Percentiles rank a stretch among this genome's conserved stretches.
These are phyloP conservation scores for Sialis lutaria DNA, from an alignment of 2,888 invertebrate genomes.

Conservation along the genomic window DNA sequence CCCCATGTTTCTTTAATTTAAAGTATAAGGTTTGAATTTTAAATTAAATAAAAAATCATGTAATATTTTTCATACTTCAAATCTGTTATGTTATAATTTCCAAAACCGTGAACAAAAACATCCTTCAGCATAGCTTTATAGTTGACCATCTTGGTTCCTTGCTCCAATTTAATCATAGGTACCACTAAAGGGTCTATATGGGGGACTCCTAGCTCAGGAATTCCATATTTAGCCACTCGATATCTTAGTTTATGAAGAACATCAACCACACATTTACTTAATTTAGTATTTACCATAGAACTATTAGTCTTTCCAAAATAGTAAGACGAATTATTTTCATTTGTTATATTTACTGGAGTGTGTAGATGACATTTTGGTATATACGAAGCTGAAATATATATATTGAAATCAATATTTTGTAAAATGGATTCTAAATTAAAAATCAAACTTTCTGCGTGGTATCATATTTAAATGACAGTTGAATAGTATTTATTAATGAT, in stretches of 20 bases:
- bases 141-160: constrained; percentile 32
- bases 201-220: constrained; percentile 38
- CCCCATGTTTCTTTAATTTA: too few relatives aligned
- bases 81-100: constrained; percentile 31
- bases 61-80: constrained; percentile 25
- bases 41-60: neutral
- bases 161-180: constrained; percentile 37
- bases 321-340: too few relatives aligned
- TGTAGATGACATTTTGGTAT: constrained; percentile 2
- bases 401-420: neutral
- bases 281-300: neutral
- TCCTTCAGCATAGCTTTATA: constrained; percentile 35
- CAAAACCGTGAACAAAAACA: constrained; percentile 28
- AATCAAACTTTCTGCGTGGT: too few relatives aligned
- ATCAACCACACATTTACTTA: constrained; percentile 1
- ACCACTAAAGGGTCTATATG: constrained; percentile 38
- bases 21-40: too few relatives aligned
- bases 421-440: neutral
- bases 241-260: constrained; percentile 30
- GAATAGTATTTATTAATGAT: too few relatives aligned
- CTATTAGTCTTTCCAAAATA: too few relatives aligned
- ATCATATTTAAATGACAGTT: too few relatives aligned
- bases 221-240: constrained; percentile 31
- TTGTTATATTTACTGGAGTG: neutral
- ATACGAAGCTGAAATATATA: constrained; percentile 3